These are phyloP conservation scores for Loripinus fragilis DNA, from an alignment of 2,888 invertebrate species.

Conservation along the genomic window DNA sequence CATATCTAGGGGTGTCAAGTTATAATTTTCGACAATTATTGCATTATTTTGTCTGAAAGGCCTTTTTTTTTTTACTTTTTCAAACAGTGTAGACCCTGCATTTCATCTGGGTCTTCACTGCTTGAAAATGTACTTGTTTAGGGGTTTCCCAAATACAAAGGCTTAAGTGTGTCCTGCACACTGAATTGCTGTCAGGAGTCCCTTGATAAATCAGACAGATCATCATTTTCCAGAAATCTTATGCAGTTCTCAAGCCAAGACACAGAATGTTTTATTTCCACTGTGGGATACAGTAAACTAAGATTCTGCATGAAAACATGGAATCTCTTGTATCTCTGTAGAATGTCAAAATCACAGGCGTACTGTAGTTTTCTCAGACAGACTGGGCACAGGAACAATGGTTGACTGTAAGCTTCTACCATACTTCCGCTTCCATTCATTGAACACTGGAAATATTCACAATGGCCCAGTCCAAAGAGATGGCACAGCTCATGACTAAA, in stretches of 20 bases:
- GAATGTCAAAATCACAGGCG: slow-evolving; percentile 73
- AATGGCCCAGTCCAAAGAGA: slow-evolving; percentile 79
- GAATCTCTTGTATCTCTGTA: slow-evolving; percentile 69
- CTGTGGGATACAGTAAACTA: slow-evolving; percentile 54
- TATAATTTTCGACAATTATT: no score
- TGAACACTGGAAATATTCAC: slow-evolving; percentile 78
- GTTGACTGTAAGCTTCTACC: slow-evolving; percentile 76
- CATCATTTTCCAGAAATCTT: slow-evolving; percentile 53
- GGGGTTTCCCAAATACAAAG: no score
- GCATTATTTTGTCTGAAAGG: no score
- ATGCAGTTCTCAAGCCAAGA: slow-evolving; percentile 66
- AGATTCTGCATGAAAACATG: slow-evolving; percentile 63
- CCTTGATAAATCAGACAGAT: neutral
- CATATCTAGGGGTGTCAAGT: no score
- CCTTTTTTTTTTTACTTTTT: no score
- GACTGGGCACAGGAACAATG: slow-evolving; percentile 81
- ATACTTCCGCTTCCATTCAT: slow-evolving; percentile 82
- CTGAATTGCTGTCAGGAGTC: neutral
- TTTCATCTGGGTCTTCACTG: no score
- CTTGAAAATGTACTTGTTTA: no score
- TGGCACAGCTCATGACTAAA: slow-evolving; percentile 81
- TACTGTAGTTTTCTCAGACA: slow-evolving; percentile 80
- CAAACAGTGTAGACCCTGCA: no score
- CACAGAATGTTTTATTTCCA: slow-evolving; percentile 55
- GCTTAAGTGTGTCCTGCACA: no score